These are phyloP conservation scores for Tuta absoluta DNA, from an alignment of 2,888 invertebrate species.

Conservation along the genomic window DNA sequence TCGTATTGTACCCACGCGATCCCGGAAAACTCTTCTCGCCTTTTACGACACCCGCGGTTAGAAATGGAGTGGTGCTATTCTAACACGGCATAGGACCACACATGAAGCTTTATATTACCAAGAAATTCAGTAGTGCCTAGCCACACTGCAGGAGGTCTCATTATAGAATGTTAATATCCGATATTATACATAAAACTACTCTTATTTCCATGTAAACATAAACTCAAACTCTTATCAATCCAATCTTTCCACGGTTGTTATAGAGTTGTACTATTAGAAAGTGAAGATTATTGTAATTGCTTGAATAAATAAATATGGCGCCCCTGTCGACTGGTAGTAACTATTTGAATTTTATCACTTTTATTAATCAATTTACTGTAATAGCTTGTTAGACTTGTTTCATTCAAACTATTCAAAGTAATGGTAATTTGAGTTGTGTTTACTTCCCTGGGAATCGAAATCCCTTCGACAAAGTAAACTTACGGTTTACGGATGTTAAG, in stretches of 20 bases:
- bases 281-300: slow-evolving; percentile 37
- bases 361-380: slow-evolving; percentile 37
- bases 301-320: slow-evolving; percentile 34
- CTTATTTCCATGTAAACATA: slow-evolving; percentile 15
- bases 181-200: not conserved
- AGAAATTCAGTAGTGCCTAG: slow-evolving; percentile 7
- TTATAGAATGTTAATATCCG: slow-evolving; percentile 5
- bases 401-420: slow-evolving; percentile 10
- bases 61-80: no score
- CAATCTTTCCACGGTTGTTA: slow-evolving; percentile 34
- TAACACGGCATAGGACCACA: no score
- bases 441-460: slow-evolving; percentile 25
- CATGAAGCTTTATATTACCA: not conserved
- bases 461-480: slow-evolving; percentile 20
- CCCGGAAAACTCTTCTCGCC: no score
- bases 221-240: slow-evolving; percentile 7
- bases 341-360: slow-evolving; percentile 32
- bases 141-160: slow-evolving; percentile 5
- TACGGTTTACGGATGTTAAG: not conserved
- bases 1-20: no score
- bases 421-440: slow-evolving; percentile 24
- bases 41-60: no score
- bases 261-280: slow-evolving; percentile 40
- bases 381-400: slow-evolving; percentile 21
- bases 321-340: slow-evolving; percentile 32